Evolutionary conservation across 2,888 invertebrate genomes (phyloP).

Genomic region (Chirona hameri): DNA sequence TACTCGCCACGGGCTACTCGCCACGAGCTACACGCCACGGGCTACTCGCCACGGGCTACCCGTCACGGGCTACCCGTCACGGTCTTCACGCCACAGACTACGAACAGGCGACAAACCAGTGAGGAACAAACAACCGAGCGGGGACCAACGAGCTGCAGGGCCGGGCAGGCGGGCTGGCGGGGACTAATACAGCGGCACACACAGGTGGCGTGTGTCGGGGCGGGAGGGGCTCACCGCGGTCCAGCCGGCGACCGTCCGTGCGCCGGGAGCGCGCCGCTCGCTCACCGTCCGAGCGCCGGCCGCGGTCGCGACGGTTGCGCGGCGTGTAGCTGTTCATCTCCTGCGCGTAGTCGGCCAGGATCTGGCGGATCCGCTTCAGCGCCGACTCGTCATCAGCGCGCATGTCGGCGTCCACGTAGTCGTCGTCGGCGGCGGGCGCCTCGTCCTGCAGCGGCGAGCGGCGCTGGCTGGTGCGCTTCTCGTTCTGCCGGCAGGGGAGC

Average conservation of each 20-base stretch:
- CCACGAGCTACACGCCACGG: too few species aligned
- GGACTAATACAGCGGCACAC: too few species aligned
- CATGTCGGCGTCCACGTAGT: constrained; percentile 64
- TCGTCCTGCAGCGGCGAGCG: constrained; percentile 25
- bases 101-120: too few species aligned
- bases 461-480: constrained; percentile 1
- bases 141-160: too few species aligned
- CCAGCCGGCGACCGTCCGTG: constrained; percentile 23
- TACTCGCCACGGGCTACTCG: too few species aligned
- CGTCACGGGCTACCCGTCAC: too few species aligned
- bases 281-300: constrained; percentile 9
- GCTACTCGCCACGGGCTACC: too few species aligned
- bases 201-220: not conserved
- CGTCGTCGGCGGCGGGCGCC: constrained; percentile 52
- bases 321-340: constrained; percentile 68
- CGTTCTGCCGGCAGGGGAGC: not conserved
- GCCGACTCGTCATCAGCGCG: constrained; percentile 50
- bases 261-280: not conserved
- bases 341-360: constrained; percentile 76
- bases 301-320: constrained; percentile 12
- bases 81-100: too few species aligned
- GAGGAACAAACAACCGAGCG: too few species aligned
- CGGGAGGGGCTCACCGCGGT: not conserved
- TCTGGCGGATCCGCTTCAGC: constrained; percentile 69
- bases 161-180: too few species aligned